Conservation (phyloP, 1,140 invertebrate genomes). For the Augochlora pura region DNA sequence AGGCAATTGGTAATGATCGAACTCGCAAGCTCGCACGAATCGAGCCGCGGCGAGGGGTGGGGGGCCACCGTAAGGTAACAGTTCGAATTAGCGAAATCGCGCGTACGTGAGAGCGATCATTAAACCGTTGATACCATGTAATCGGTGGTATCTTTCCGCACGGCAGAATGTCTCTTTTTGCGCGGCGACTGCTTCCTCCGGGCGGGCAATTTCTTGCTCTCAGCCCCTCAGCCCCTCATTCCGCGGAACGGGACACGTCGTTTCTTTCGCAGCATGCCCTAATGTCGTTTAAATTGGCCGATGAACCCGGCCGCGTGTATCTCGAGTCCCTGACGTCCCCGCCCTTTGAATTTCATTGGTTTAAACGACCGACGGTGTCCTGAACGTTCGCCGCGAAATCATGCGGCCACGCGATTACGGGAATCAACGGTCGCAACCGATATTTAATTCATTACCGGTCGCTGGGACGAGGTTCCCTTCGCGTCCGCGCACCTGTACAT, state of each 20-base stretch:
- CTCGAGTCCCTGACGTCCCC: neutral
- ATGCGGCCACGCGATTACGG: too few species aligned
- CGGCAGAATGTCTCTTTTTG: slow-evolving; percentile 48
- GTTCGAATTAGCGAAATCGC: slow-evolving; percentile 47
- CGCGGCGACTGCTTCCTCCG: slow-evolving; percentile 10
- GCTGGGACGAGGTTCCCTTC: neutral
- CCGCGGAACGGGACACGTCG: neutral
- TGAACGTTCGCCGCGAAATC: too few species aligned
- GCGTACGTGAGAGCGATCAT: slow-evolving; percentile 38
- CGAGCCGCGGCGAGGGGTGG: too few species aligned
- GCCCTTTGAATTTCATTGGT: neutral
- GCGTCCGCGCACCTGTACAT: too few species aligned
- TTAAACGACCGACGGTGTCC: too few species aligned
- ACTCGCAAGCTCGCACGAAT: neutral
- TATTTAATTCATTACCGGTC: neutral
- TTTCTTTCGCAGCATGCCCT: slow-evolving; percentile 26
- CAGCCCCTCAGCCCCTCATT: neutral
- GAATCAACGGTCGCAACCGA: too few species aligned
- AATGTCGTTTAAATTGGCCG: slow-evolving; percentile 46
- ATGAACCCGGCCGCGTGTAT: slow-evolving; percentile 21
- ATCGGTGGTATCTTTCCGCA: slow-evolving; percentile 47
- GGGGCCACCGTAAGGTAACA: slow-evolving; percentile 28
- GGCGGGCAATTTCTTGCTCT: slow-evolving; percentile 33
- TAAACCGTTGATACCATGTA: slow-evolving; percentile 48
- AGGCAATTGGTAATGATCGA: slow-evolving; percentile 45